phyloP scores from a whole-genome alignment of 1,140 invertebrate species.

The Venustaconcha ellipsiformis region DNA sequence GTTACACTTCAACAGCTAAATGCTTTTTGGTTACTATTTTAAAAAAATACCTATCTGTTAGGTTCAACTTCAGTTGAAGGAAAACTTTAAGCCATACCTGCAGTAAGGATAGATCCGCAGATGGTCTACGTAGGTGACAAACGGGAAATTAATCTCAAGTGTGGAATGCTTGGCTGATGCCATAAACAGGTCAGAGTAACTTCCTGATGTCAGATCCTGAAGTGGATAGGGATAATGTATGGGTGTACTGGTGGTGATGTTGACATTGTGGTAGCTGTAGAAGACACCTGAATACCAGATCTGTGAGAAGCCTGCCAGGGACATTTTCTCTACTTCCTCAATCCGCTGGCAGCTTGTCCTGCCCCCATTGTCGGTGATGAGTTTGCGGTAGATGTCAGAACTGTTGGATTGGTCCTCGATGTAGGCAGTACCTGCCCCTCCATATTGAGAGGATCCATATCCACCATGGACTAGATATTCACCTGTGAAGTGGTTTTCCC shows the following conservation, averaged over 20 bases:
- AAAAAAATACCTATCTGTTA: too few relatives aligned
- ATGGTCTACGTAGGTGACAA: constrained; percentile 37
- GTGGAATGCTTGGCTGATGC: constrained; percentile 3
- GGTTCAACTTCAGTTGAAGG: too few relatives aligned
- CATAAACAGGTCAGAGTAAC: constrained; percentile 22
- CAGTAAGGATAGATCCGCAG: constrained; percentile 43
- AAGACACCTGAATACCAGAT: constrained; percentile 1
- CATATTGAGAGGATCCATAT: constrained; percentile 38
- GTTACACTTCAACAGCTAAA: too few relatives aligned
- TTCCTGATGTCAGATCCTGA: constrained; percentile 9
- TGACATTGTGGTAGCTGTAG: constrained; percentile 30
- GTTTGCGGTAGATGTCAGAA: constrained; percentile 23
- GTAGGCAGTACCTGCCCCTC: constrained; percentile 54
- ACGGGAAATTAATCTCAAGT: constrained; percentile 40
- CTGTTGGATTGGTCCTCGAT: constrained; percentile 36
- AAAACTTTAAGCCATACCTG: neutral
- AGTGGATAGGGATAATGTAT: constrained; percentile 2
- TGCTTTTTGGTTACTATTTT: too few relatives aligned
- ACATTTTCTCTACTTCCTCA: constrained; percentile 38
- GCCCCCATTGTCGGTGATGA: constrained; percentile 44
- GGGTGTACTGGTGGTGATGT: constrained; percentile 26
- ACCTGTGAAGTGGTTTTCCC: constrained; percentile 49
- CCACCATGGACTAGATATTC: constrained; percentile 49
- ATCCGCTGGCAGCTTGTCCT: constrained; percentile 37
- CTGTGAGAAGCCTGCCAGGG: constrained; percentile 27